Base-by-base conservation (phyloP, 2,888 invertebrate species). In the Ecliptopera silaceata region DNA sequence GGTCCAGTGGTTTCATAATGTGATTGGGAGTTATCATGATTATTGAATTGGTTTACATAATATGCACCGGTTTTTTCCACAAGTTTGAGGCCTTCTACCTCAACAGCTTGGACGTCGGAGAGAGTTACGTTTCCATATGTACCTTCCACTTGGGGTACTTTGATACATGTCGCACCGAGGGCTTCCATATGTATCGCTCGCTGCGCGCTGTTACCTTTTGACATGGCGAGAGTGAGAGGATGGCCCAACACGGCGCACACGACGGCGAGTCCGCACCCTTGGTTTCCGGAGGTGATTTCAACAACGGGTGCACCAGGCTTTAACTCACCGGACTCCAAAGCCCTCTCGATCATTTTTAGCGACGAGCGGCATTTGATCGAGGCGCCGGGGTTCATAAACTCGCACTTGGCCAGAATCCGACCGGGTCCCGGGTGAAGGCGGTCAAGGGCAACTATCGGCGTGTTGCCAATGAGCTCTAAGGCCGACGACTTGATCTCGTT, bases 141-240 rank as follows among this genome's bases (percentile, higher is more conserved):
- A 6, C 90, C 90, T 65, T 90, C 88, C 0, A 88, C 86, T 79
- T 91, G 90, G 2, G 88, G 85, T 11, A 91, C 82, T 63, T 84
- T 69, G 6, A 88, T 38, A 62, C 90, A 90, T 42, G 77, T 86
- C 2, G 90, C 88, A 0, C 90, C 90, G 4, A 90, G 78, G 1
- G 90, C 90, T 69, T 89, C 88, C 88, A 91, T 90, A 50, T 90
- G 90, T 50, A 89, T 74, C 0, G 90, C 90, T 61, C 90, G 69
- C 52, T 91, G 89, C 0, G 69, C 80, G 61, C 90, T 91, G 70
- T 91, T 91, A 4, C 90, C 90, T 56, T 81, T 79, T 0, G 90
- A 91, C 90, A 90, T 89, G 13, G 86, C 77, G 15, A 88, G 71
- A 0, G 88, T 90, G 1, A 89, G 75, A 1, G 89, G 90, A 63